A percentile compares a stretch with the other conserved stretches of the same genome.
These are phyloP conservation scores for Ormia ochracea DNA, from an alignment of 2,888 invertebrate genomes.

Conservation along the genomic window DNA sequence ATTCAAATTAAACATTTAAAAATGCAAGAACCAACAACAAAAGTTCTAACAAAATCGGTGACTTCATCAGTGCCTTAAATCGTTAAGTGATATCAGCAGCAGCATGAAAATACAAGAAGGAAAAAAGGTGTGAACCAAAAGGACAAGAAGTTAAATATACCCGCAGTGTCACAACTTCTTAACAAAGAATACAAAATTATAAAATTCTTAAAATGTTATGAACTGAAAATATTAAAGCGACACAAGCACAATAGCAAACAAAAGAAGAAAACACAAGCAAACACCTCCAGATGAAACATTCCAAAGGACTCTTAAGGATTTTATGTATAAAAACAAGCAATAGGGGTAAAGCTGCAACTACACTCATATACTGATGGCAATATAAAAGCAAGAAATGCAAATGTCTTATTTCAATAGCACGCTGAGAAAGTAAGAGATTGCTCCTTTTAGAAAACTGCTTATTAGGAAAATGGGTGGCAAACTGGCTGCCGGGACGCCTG, in stretches of 20 bases:
- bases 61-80: slow-evolving; percentile 7
- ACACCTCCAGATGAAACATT: slow-evolving; percentile 27
- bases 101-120: slow-evolving; percentile 1
- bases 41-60: slow-evolving; percentile 12
- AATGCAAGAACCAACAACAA: background rate
- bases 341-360: slow-evolving; percentile 33
- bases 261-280: slow-evolving; percentile 16
- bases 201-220: slow-evolving; percentile 13
- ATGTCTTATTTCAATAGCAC: slow-evolving; percentile 34
- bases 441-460: background rate
- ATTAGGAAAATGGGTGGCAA: background rate
- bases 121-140: slow-evolving; percentile 65
- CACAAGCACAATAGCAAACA: background rate
- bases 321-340: background rate
- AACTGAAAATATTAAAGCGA: background rate
- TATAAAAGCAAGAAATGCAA: slow-evolving; percentile 43
- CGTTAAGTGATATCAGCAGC: background rate
- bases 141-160: slow-evolving; percentile 64
- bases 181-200: slow-evolving; percentile 33
- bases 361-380: background rate
- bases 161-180: slow-evolving; percentile 62
- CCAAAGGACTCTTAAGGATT: slow-evolving; percentile 1
- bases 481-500: background rate
- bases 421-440: slow-evolving; percentile 23
- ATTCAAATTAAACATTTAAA: slow-evolving; percentile 44